Conservation (phyloP, 2,113 vertebrate species). For the Elgaria multicarinata region DNA sequence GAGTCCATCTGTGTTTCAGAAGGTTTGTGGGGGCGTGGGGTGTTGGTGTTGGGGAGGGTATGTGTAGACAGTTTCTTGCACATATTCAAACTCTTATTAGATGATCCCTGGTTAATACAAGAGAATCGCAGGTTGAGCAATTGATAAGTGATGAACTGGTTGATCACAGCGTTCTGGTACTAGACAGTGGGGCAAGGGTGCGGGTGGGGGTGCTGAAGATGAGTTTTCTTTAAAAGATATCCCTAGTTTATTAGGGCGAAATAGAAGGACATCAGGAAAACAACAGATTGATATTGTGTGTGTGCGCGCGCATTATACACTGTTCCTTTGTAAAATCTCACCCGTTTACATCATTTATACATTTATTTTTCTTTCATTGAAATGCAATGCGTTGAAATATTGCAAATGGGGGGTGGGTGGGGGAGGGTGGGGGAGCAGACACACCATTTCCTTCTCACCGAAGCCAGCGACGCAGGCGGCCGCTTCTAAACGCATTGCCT, state of each 20-base stretch:
- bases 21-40: no score
- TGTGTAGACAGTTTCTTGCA: background rate
- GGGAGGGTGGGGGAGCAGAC: no score
- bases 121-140: background rate
- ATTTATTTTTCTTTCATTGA: background rate
- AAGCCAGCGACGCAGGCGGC: background rate
- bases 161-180: background rate
- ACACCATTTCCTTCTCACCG: background rate
- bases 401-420: rapidly evolving
- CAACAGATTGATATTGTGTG: background rate
- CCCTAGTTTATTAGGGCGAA: background rate
- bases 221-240: background rate
- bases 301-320: background rate
- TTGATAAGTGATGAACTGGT: background rate
- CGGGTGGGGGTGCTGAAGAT: background rate
- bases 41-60: no score
- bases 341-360: background rate
- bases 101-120: no score
- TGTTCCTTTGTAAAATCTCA: background rate
- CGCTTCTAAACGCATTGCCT: background rate
- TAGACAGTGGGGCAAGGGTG: background rate
- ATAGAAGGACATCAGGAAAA: background rate
- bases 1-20: no score
- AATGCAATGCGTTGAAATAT: background rate
- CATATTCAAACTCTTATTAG: background rate